Evolutionary conservation across 1,140 invertebrate genomes (phyloP), one percentile per base, ranked within the genome.

Genomic region (Mactra quadrangularis): DNA sequence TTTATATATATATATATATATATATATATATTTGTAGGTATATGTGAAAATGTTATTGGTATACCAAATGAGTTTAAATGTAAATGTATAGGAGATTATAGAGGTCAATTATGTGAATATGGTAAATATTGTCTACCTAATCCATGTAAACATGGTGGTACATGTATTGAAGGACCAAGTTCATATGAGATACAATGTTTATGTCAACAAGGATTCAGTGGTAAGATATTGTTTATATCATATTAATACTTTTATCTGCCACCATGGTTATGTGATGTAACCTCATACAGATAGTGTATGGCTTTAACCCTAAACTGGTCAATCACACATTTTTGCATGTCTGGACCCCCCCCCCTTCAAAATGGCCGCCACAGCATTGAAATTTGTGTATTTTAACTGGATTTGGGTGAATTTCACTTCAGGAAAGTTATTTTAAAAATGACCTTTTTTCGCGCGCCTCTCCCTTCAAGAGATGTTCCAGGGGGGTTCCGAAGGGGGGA

Each of bases 31-130:
- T 45, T 74, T 86, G 3, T 60, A 92, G 90, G 89, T 68, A 74
- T 72, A 17, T 92, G 91, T 85, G 38, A 81, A 9, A 88, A 88
- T 38, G 82, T 89, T 31, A 55, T 60, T n/a, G 89, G 89, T 38
- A 57, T 88, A 11, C 88, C 88, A 17, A 92, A 92, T 85, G 89
- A 91, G 50, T 93, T 87, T 83, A 47, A 81, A 11, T 97, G 97
- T 91, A 94, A 95, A 31, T 97, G 97, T 92, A 94, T 94, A 0
- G 92, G 94, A 1, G 95, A 95, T 64, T 93, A 97, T 25, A 94
- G 94, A 29, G 97, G 97, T 0, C 96, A 95, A 89, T 94, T 96
- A 29, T 98, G 97, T 93, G 96, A 98, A 90, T 96, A 96, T 89
- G 96, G 97, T 0, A 94, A 95, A 57, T 96, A 96, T 93, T 97